These are phyloP conservation scores for Idaea dimidiata DNA, from an alignment of 2,888 invertebrate species.

Conservation along the genomic window DNA sequence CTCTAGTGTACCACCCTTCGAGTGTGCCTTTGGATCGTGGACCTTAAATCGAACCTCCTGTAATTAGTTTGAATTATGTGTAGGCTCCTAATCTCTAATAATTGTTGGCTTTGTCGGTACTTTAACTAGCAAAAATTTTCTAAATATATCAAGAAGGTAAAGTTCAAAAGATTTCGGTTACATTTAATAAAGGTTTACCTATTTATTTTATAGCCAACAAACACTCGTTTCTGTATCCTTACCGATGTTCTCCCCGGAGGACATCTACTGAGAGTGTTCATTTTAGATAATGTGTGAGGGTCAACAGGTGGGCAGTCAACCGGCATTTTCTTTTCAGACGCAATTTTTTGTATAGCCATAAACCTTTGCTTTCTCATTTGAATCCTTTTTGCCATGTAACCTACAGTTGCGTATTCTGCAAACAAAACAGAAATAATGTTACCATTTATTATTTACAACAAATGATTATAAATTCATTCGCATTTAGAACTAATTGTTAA, in stretches of 20 bases:
- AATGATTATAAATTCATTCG: neutral
- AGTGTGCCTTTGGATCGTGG: conserved; percentile 95
- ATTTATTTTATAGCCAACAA: neutral
- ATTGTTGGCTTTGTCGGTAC: neutral
- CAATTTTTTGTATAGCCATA: conserved; percentile 94
- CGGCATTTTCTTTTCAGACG: conserved; percentile 93
- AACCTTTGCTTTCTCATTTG: conserved; percentile 97
- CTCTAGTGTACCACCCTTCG: conserved; percentile 94
- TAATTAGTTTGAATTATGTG: conserved; percentile 35
- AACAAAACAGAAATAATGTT: conserved; percentile 34
- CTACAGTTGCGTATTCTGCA: conserved; percentile 98
- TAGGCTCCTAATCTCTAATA: neutral
- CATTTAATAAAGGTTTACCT: neutral
- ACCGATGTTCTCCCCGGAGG: conserved; percentile 78
- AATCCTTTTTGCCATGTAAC: conserved; percentile 98
- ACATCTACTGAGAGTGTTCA: conserved; percentile 86
- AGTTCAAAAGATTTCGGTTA: neutral
- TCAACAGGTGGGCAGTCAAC: conserved; percentile 89
- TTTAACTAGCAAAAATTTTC: neutral
- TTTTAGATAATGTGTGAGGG: conserved; percentile 85
- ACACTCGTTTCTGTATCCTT: conserved; percentile 34
- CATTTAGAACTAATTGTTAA: neutral
- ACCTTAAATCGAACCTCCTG: conserved; percentile 98
- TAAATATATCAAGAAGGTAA: neutral
- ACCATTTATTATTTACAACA: neutral